Conservation (phyloP, 2,113 vertebrate species). For the Phoenicopterus ruber region DNA sequence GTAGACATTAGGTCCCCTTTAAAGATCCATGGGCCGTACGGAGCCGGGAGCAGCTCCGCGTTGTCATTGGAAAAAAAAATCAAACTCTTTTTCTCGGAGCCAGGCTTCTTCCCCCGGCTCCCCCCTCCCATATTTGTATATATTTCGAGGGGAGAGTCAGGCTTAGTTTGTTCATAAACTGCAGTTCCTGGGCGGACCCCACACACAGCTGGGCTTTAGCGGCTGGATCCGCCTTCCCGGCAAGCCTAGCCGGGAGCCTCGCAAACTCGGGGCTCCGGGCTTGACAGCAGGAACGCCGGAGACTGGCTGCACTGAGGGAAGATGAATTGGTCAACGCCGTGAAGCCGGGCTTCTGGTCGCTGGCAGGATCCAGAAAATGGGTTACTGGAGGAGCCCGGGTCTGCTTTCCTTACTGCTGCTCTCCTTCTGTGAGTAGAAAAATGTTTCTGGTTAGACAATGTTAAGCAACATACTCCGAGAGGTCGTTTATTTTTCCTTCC, state of each 20-base stretch:
- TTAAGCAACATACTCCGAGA: neutral
- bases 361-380: slow-evolving; percentile 67
- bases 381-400: slow-evolving; percentile 41
- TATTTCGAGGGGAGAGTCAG: slow-evolving; percentile 23
- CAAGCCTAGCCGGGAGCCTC: slow-evolving; percentile 27
- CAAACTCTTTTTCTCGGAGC: neutral
- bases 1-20: neutral
- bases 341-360: slow-evolving; percentile 11
- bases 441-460: neutral
- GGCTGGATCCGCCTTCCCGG: slow-evolving; percentile 80
- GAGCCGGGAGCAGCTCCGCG: neutral
- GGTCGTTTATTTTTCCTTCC: slow-evolving; percentile 24
- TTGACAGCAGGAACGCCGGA: slow-evolving; percentile 22
- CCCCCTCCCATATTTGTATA: slow-evolving; percentile 62
- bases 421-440: slow-evolving; percentile 76
- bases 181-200: slow-evolving; percentile 79
- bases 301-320: neutral
- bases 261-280: slow-evolving; percentile 16
- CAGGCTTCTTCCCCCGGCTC: neutral
- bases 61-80: neutral
- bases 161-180: slow-evolving; percentile 61
- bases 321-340: slow-evolving; percentile 21
- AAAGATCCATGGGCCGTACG: neutral
- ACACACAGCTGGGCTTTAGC: slow-evolving; percentile 86
- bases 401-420: slow-evolving; percentile 69